phyloP scores from a whole-genome alignment of 2,888 invertebrate species.

The Capitulum mitella region DNA sequence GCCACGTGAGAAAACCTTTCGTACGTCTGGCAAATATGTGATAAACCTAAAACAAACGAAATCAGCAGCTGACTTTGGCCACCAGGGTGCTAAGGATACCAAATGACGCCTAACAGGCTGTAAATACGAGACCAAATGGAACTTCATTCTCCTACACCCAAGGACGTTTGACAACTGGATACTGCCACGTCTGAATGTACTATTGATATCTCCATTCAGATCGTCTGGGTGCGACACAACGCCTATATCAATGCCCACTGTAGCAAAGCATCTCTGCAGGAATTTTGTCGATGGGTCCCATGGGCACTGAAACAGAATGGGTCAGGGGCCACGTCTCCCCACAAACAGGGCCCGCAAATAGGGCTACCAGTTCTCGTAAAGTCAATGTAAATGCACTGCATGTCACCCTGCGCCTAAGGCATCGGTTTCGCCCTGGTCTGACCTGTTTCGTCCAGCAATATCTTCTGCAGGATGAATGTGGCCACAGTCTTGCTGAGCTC shows the following conservation, averaged over 20 bases:
- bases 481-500: constrained; percentile 99
- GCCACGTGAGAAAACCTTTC: constrained; percentile 99
- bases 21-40: constrained; percentile 63
- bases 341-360: too few relatives aligned
- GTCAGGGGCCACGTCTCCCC: too few relatives aligned
- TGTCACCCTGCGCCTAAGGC: too few relatives aligned
- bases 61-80: background rate
- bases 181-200: background rate
- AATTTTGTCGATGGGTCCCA: too few relatives aligned
- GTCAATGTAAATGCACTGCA: too few relatives aligned
- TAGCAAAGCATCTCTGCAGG: too few relatives aligned
- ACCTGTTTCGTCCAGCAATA: constrained; percentile 94
- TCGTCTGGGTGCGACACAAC: too few relatives aligned
- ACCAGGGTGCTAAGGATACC: background rate
- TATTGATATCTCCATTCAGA: too few relatives aligned
- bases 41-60: background rate
- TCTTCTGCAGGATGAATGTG: constrained; percentile 97
- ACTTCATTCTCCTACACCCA: background rate
- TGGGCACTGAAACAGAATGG: too few relatives aligned
- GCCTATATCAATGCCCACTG: too few relatives aligned
- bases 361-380: too few relatives aligned
- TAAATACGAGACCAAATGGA: background rate
- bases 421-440: too few relatives aligned
- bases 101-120: background rate
- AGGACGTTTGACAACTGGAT: background rate